Percentiles rank a stretch among this genome's conserved stretches.
Conservation (phyloP, 2,888 invertebrate genomes). For the Odontocolon sp. region DNA sequence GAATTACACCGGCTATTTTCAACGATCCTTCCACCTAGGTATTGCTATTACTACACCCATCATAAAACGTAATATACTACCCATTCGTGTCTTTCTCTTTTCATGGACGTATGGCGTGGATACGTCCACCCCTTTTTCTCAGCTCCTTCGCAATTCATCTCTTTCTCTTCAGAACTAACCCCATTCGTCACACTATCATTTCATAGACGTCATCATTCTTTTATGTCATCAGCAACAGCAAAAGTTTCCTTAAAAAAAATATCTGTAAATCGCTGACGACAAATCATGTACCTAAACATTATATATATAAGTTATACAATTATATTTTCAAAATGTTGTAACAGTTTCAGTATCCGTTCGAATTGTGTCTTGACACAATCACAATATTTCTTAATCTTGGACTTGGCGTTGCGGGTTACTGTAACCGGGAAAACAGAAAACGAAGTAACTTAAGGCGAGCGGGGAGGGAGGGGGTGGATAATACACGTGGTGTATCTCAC, state of each 20-base stretch:
- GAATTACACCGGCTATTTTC: constrained; percentile 21
- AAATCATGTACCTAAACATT: too few relatives aligned
- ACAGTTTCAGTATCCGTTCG: not conserved
- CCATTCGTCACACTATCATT: constrained; percentile 5
- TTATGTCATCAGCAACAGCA: not conserved
- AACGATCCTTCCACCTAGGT: constrained; percentile 26
- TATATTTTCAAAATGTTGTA: not conserved
- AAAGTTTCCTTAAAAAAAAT: too few relatives aligned
- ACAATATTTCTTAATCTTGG: not conserved
- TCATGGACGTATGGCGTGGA: constrained; percentile 1
- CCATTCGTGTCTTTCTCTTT: constrained; percentile 22
- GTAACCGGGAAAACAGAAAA: not conserved
- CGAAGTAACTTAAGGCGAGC: not conserved
- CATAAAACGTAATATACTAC: constrained; percentile 35
- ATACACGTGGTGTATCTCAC: constrained; percentile 47
- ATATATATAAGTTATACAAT: too few relatives aligned
- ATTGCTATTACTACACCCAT: constrained; percentile 25
- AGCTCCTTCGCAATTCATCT: not conserved
- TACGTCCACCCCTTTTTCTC: not conserved
- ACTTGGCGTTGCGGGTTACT: too few relatives aligned
- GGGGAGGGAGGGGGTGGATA: constrained; percentile 9
- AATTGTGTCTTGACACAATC: not conserved
- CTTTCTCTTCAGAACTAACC: not conserved
- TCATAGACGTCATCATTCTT: not conserved
- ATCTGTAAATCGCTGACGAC: too few relatives aligned